Base-by-base conservation (phyloP, 2,888 invertebrate species). In the Galerucella pusilla region DNA sequence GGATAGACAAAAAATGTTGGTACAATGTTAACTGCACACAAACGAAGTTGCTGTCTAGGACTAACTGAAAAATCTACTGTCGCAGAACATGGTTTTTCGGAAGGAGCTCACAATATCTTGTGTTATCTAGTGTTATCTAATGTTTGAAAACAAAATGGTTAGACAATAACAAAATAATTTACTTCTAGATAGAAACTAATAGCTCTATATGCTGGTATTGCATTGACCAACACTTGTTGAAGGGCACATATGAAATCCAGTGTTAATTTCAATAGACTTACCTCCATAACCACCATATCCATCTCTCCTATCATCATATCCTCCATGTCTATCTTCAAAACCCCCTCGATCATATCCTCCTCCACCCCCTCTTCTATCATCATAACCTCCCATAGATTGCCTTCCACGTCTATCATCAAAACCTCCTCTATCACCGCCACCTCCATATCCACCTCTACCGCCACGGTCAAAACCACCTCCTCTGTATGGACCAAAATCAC, bases 401-500 rank as follows among this genome's bases (percentile, higher is more conserved):
- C 64, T 63, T 12, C 57, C 65, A 35, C 66, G 59, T 45, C 78
- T 75, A 9, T 77, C 80, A 70, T 81, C 81, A 71, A 78, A 83
- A 20, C 80, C 81, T 7, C 79, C 78, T 66, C 68, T 67, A 61
- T 77, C 78, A 60, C 75, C 77, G 57, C 78, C 78, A 11, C 79
- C 78, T 35, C 78, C 70, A 16, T 67, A 68, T 28, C 76, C 77
- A 14, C 78, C 75, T n/a, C 64, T 46, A 7, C 71, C 65, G 7
- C 71, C 49, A 20, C 78, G 75, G 2, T 75, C 80, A 64, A 69
- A 78, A 59, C 79, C 78, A 57, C 81, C 81, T 10, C 81, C 81
- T 57, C 82, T 75, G 42, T 80, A 80, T 14, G 81, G 81, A 25
- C 76, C 80, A 65, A 80, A 75, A 20, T 78, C 81, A 11, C 82